Base-by-base conservation (phyloP, 2,113 vertebrate species). In the Bos indicus region DNA sequence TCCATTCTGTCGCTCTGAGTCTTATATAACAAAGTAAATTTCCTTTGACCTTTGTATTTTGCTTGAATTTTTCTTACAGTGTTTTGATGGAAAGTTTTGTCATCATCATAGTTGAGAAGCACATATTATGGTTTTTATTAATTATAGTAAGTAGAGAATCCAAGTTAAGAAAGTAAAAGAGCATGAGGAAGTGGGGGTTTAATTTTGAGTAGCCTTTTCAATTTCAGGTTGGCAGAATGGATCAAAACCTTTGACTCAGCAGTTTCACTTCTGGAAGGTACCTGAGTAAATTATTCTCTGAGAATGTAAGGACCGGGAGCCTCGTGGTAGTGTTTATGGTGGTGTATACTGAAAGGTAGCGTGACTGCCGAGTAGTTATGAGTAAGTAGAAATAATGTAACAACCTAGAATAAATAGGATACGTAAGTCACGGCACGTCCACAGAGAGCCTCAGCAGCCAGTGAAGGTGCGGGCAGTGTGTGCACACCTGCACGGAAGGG, bases 11-110 rank as follows among this genome's bases (percentile, higher is more conserved):
- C 85, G 90, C 90, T 13, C 57, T 74, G 95, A 89, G 40, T 92
- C 82, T 64, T 62, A 7, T 82, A 4, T 94, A 82, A 77, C 51
- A 56, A 30, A 83, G 11, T 88, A 59, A 46, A n/a, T 90, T 92
- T 87, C 54, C 80, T 95, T 91, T 93, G 52, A 59, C 82, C 23
- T 97, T 94, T 96, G 16, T 87, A 43, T 93, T 97, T 90, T 43
- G n/a, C 40, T 93, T 74, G 64, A 95, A 51, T 48, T 95, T 88
- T 26, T 92, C 52, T 54, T 40, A 52, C 28, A 57, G 40, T 77
- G 28, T 92, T 92, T 95, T 87, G 52, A 48, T 62, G 48, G 96
- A 95, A 94, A 81, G 40, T 90, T 92, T 90, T 84, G 3, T 93
- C 48, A 52, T 10, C 64, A 2, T 87, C 33, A 57, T 77, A 16